phyloP scores from a whole-genome alignment of 2,888 invertebrate genomes.

The Athalia cordata region DNA sequence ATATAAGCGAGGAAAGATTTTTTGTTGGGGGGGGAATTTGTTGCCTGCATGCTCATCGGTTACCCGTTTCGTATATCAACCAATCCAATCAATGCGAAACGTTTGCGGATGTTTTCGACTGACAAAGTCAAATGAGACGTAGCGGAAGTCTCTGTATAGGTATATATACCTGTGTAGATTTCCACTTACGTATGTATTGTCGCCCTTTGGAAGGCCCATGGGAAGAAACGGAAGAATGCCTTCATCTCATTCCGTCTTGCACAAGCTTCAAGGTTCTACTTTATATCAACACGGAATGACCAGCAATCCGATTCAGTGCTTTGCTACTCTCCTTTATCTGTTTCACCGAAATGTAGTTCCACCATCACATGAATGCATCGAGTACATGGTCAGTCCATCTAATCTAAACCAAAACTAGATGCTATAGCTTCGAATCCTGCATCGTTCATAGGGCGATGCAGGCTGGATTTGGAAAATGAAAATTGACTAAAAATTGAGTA shows the following conservation, averaged over 20 bases:
- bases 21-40: constrained; percentile 14
- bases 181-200: constrained; percentile 11
- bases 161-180: too few species aligned
- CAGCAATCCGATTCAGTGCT: constrained; percentile 45
- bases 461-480: background rate
- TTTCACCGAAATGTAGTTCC: background rate
- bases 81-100: constrained; percentile 47
- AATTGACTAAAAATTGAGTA: background rate
- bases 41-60: constrained; percentile 16
- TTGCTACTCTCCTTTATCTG: constrained; percentile 2
- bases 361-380: constrained; percentile 28
- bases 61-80: constrained; percentile 26
- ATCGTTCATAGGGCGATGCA: background rate
- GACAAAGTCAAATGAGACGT: constrained; percentile 55
- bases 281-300: constrained; percentile 20
- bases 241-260: constrained; percentile 36
- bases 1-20: constrained; percentile 2
- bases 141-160: constrained; percentile 52
- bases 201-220: constrained; percentile 26
- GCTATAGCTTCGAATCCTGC: background rate
- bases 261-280: background rate
- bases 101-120: constrained; percentile 31
- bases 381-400: constrained; percentile 35
- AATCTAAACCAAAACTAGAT: constrained; percentile 12
- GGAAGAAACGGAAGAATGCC: constrained; percentile 29